These are phyloP conservation scores for Sabellastarte sp. DNA, from an alignment of 2,888 invertebrate species.

Conservation along the genomic window DNA sequence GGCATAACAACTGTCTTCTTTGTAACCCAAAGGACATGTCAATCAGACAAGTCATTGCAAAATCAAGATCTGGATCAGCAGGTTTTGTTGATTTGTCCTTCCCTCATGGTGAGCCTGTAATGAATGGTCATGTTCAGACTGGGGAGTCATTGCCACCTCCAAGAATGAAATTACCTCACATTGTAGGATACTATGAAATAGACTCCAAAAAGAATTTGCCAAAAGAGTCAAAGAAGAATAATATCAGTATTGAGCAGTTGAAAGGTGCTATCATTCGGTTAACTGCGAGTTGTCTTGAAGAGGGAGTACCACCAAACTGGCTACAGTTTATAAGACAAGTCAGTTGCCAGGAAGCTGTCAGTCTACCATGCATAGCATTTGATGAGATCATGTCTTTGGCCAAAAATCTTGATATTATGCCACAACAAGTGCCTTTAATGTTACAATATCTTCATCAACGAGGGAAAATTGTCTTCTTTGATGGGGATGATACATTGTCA, in stretches of 20 bases:
- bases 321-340: slow-evolving; percentile 31
- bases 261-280: slow-evolving; percentile 31
- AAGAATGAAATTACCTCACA: slow-evolving; percentile 31
- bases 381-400: slow-evolving; percentile 34
- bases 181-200: slow-evolving; percentile 17
- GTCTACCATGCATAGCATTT: slow-evolving; percentile 30
- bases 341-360: slow-evolving; percentile 27
- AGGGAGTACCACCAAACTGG: slow-evolving; percentile 30
- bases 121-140: slow-evolving; percentile 28
- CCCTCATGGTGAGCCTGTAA: slow-evolving; percentile 26
- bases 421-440: slow-evolving; percentile 24
- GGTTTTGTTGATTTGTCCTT: slow-evolving; percentile 35
- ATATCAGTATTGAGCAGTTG: slow-evolving; percentile 35
- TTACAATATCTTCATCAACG: slow-evolving; percentile 33
- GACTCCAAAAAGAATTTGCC: slow-evolving; percentile 34
- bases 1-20: slow-evolving; percentile 28
- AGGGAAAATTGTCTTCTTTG: slow-evolving; percentile 33
- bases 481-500: slow-evolving; percentile 27
- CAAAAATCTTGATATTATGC: slow-evolving; percentile 32
- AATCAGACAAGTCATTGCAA: slow-evolving; percentile 28
- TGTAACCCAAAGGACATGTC: slow-evolving; percentile 30
- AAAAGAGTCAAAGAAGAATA: slow-evolving; percentile 34
- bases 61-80: slow-evolving; percentile 29
- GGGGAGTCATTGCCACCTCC: slow-evolving; percentile 21
- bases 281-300: slow-evolving; percentile 18